Percentiles rank a stretch among this genome's conserved stretches.
Conservation (phyloP, 2,888 invertebrate genomes). For the Ectemnius lituratus region DNA sequence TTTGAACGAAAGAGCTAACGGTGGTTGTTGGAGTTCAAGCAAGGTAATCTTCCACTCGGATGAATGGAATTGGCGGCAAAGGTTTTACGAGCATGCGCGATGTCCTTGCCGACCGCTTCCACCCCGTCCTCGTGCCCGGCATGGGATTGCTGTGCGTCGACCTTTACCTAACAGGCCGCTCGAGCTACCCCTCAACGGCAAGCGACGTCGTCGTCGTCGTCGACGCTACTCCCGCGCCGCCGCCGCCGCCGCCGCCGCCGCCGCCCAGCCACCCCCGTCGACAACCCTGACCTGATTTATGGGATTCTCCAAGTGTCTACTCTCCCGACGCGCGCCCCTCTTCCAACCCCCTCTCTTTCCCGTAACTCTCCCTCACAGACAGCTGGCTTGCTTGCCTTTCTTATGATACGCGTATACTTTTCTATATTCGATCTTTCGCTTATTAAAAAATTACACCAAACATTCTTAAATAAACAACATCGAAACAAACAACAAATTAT, state of each 20-base stretch:
- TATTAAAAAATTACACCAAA: background rate
- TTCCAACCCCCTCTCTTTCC: constrained; percentile 17
- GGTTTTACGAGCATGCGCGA: constrained; percentile 70
- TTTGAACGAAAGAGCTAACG: background rate
- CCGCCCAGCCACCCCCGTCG: constrained; percentile 71
- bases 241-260: constrained; percentile 63
- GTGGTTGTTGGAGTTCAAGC: too few relatives aligned
- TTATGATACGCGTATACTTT: constrained; percentile 21
- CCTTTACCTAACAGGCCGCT: constrained; percentile 73
- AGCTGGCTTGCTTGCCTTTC: constrained; percentile 74
- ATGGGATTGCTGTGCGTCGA: constrained; percentile 74
- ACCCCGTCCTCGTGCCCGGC: constrained; percentile 50
- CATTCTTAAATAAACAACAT: too few relatives aligned
- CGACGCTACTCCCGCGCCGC: constrained; percentile 59
- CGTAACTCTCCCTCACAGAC: constrained; percentile 59
- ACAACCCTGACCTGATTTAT: constrained; percentile 81
- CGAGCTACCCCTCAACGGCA: constrained; percentile 66
- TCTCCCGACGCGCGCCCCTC: constrained; percentile 64
- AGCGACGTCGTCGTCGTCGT: constrained; percentile 43
- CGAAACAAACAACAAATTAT: background rate
- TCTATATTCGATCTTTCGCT: background rate
- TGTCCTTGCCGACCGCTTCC: constrained; percentile 30
- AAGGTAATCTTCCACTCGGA: constrained; percentile 31
- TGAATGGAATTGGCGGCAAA: constrained; percentile 73
- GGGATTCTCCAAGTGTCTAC: constrained; percentile 81